phyloP scores from a whole-genome alignment of 2,113 vertebrate species.

The Leucoraja erinaceus region DNA sequence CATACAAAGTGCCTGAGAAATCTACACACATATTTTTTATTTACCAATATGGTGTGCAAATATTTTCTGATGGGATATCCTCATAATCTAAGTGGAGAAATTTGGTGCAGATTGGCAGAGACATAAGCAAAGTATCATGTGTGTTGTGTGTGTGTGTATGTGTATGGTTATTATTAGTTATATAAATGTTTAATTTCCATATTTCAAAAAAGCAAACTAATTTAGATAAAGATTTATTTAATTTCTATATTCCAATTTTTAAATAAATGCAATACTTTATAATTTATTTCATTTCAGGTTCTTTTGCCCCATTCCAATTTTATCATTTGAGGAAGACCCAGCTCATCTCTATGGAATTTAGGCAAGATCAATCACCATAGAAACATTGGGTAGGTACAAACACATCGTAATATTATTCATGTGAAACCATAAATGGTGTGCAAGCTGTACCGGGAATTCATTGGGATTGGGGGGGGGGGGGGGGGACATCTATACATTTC shows the following conservation, averaged over 20 bases:
- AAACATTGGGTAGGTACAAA: slow-evolving; percentile 16
- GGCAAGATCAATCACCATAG: background rate
- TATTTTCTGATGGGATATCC: background rate
- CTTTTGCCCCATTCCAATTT: background rate
- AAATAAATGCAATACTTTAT: background rate
- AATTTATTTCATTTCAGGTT: slow-evolving; percentile 10
- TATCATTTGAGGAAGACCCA: background rate
- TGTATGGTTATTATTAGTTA: background rate
- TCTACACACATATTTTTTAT: background rate
- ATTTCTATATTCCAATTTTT: background rate
- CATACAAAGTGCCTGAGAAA: background rate
- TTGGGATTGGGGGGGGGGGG: too few species aligned
- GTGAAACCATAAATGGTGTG: background rate
- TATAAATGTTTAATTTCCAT: background rate
- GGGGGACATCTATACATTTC: background rate
- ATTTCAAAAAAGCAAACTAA: background rate
- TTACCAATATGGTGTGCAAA: background rate
- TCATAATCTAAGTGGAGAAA: background rate
- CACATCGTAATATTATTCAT: too few species aligned
- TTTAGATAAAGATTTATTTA: background rate
- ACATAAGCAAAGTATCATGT: background rate
- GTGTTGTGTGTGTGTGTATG: too few species aligned
- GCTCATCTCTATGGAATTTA: slow-evolving; percentile 28
- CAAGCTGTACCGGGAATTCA: background rate
- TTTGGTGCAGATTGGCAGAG: background rate